Conservation (phyloP, 2,113 vertebrate genomes). For the Dasyornis broadbenti region DNA sequence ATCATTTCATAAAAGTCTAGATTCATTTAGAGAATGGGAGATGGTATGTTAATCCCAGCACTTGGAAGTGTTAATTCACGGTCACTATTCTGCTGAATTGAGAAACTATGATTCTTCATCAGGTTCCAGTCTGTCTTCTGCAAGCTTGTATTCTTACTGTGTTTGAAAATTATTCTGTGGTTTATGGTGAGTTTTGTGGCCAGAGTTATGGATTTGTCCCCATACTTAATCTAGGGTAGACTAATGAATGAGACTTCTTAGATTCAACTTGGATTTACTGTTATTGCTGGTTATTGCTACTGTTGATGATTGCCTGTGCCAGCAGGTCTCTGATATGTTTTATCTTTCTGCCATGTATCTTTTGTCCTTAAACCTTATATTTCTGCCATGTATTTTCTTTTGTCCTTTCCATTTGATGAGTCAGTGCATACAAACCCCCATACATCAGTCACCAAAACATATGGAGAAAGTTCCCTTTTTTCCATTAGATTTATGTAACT, state of each 20-base stretch:
- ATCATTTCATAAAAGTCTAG: background rate
- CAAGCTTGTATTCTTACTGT: background rate
- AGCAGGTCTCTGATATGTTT: background rate
- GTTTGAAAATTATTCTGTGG: background rate
- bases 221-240: background rate
- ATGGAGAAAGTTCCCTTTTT: background rate
- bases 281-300: background rate
- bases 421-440: background rate
- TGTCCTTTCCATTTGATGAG: background rate
- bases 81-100: background rate
- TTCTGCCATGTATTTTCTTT: background rate
- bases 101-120: background rate
- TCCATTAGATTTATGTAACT: background rate
- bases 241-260: background rate
- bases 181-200: background rate
- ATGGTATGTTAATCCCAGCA: background rate
- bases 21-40: background rate
- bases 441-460: background rate
- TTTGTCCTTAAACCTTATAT: background rate
- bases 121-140: background rate
- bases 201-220: background rate
- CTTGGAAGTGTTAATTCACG: background rate
- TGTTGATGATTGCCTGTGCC: background rate
- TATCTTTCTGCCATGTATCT: background rate
- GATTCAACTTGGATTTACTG: background rate